Evolutionary conservation across 2,113 vertebrate species (phyloP).

Genomic region (Heterotis niloticus): DNA sequence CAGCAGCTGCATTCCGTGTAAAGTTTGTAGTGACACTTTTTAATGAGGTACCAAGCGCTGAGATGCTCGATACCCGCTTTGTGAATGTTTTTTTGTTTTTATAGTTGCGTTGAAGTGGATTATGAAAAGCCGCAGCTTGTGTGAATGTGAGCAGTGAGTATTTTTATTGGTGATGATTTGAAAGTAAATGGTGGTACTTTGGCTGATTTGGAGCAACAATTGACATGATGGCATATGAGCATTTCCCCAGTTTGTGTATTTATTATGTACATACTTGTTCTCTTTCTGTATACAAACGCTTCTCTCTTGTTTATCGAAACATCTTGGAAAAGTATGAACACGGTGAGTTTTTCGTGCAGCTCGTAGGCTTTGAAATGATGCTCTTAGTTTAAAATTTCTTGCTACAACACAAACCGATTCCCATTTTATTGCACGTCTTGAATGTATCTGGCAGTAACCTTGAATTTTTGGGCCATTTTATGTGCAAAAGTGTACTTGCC

Average conservation of each 20-base stretch:
- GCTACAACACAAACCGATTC: neutral
- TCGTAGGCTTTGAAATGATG: neutral
- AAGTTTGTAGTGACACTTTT: too few species aligned
- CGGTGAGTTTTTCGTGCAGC: neutral
- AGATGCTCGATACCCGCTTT: neutral
- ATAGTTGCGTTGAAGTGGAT: neutral
- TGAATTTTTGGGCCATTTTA: slow-evolving; percentile 2
- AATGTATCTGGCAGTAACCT: slow-evolving; percentile 18
- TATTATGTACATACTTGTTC: neutral
- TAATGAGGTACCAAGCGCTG: neutral
- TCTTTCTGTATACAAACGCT: neutral
- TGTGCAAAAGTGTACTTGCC: neutral
- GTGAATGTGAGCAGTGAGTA: neutral
- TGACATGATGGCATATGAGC: neutral
- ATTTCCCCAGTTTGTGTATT: neutral
- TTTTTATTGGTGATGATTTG: neutral
- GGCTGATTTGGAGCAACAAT: neutral
- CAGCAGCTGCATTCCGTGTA: too few species aligned
- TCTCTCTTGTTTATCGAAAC: neutral
- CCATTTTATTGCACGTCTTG: slow-evolving; percentile 19
- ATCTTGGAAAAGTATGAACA: neutral
- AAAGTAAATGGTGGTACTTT: neutral
- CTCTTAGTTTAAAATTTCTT: neutral
- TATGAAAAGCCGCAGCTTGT: neutral
- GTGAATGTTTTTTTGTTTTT: neutral